A percentile compares a stretch with the other conserved stretches of the same genome.
These are phyloP conservation scores for Epizoanthus stellaris DNA, from an alignment of 92 coral and sea anemone species.

Conservation along the genomic window DNA sequence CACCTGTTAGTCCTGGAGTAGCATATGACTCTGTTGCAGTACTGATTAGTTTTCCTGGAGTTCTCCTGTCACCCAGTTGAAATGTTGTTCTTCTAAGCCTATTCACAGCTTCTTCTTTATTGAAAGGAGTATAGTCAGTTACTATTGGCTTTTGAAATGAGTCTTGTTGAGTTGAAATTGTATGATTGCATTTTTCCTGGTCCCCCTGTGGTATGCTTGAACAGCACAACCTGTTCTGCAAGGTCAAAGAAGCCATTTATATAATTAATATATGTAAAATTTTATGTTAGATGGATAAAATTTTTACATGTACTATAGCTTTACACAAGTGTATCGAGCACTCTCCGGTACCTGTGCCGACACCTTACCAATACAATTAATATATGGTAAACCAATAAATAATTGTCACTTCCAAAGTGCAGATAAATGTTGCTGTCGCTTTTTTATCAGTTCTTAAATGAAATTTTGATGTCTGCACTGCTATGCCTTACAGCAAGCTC, in stretches of 20 bases:
- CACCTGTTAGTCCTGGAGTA: constrained; percentile 39
- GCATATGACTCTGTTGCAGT: constrained; percentile 82
- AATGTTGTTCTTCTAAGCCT: constrained; percentile 77
- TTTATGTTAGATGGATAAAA: too few species aligned
- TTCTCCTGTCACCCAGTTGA: constrained; percentile 84
- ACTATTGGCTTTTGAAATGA: constrained; percentile 55
- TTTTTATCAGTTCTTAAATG: too few species aligned
- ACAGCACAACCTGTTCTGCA: constrained; percentile 49
- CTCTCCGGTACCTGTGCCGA: too few species aligned
- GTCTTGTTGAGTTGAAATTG: constrained; percentile 88
- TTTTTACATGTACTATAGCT: too few species aligned
- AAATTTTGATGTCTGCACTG: too few species aligned
- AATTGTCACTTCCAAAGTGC: too few species aligned
- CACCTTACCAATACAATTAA: too few species aligned
- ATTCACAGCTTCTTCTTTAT: constrained; percentile 77
- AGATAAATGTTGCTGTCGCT: too few species aligned
- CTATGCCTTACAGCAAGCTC: too few species aligned
- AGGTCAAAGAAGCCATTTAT: neutral
- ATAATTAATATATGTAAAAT: too few species aligned
- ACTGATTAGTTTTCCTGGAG: constrained; percentile 65
- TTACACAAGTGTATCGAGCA: too few species aligned
- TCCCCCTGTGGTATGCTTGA: constrained; percentile 97
- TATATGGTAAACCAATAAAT: too few species aligned
- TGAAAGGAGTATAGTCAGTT: constrained; percentile 58
- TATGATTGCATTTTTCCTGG: constrained; percentile 85